Evolutionary conservation across 2,113 vertebrate genomes (phyloP), one percentile per base, ranked within the genome.

Genomic region (Ranitomeya imitator): DNA sequence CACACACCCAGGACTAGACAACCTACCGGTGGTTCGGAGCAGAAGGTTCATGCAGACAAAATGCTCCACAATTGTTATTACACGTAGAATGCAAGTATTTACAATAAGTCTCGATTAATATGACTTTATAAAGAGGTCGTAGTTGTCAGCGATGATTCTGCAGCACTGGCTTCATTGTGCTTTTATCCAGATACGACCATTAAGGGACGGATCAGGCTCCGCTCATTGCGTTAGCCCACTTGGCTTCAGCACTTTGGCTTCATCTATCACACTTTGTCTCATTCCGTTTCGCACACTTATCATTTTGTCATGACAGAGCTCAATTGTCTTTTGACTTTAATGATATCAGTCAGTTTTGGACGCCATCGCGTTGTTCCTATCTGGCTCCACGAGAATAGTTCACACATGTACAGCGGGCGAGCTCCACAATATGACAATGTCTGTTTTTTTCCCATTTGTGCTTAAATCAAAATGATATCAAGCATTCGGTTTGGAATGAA

Each of bases 241-340:
- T 88, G 86, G 79, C 80, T 55, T 54, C 23, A 19, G 52, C 45
- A 21, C 59, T 37, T 88, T 88, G 87, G 82, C 82, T 67, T 88
- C 37, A 84, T 85, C 59, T 59, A 77, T 85, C 82, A 57, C 55
- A 79, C 73, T 88, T 88, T 88, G 74, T 88, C 84, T 88, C 81
- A 88, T 83, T 83, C 77, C 59, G 59, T 88, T 88, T 83, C 73
- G 23, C 55, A 76, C 71, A 83, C 87, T 83, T 88, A 65, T 83
- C 80, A 78, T 88, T 84, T 77, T 83, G 87, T 88, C 87, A 79
- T 88, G 82, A 88, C 82, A 85, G 57, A 12, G 61, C 54, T 85
- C 87, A 54, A 55, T 85, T 88, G 60, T 84, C 57, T 85, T 85
- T 67, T 79, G 87, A 88, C 37, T 69, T 18, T 77, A 88, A 85